Evolutionary conservation across 2,797 vertebrate species (phyloP).

Genomic region (Galagoides demidoff): DNA sequence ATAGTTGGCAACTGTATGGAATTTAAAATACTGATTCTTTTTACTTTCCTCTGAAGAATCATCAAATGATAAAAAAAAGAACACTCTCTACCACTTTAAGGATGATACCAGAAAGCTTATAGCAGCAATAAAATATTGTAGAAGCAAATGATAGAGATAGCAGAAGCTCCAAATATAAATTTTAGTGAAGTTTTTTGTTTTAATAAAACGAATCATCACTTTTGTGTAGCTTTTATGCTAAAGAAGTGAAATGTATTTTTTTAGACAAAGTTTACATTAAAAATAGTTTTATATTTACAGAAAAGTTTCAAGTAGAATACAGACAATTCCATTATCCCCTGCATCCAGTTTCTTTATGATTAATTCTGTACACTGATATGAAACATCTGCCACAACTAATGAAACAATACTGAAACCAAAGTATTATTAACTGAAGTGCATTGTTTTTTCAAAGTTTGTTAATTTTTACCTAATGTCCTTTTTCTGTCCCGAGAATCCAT

Average conservation of each 20-base stretch:
- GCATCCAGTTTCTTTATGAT: not conserved
- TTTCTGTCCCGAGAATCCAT: not conserved
- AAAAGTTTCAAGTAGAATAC: not conserved
- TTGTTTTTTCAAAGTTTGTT: not conserved
- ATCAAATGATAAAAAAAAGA: not conserved
- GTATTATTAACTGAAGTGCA: not conserved
- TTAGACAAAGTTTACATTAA: not conserved
- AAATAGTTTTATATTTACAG: not conserved
- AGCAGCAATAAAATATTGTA: slow-evolving; percentile 20
- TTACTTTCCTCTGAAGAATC: not conserved
- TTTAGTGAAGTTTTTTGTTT: not conserved
- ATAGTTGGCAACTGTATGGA: not conserved
- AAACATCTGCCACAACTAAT: slow-evolving; percentile 1
- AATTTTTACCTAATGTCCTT: not conserved
- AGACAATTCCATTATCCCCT: not conserved
- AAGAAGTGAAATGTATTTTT: not conserved
- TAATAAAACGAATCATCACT: slow-evolving; percentile 22
- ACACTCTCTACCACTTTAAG: not conserved
- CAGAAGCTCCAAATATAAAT: not conserved
- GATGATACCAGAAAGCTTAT: not conserved
- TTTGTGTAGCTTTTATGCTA: not conserved
- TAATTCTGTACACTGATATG: not conserved
- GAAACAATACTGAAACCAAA: not conserved
- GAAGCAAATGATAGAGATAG: not conserved
- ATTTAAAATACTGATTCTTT: slow-evolving; percentile 11